phyloP scores from a whole-genome alignment of 2,113 vertebrate species.

The Gasterosteus nipponicus region DNA sequence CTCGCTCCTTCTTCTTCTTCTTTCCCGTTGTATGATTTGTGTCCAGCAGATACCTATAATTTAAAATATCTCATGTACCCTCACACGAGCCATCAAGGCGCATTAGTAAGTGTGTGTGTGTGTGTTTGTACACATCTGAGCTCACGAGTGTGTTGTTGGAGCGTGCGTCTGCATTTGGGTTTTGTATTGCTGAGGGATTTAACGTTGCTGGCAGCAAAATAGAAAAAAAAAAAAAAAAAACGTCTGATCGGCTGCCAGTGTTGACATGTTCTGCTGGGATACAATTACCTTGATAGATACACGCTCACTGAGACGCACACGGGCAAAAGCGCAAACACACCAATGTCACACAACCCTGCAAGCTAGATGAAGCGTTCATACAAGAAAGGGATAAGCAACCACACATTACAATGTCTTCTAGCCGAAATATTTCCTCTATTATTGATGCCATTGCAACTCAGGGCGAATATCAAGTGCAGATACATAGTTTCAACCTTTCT shows the following conservation, averaged over 20 bases:
- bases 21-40: conserved; percentile 13
- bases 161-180: neutral
- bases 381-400: conserved; percentile 7
- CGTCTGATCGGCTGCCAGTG: conserved; percentile 70
- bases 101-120: neutral
- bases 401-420: neutral
- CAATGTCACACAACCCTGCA: conserved; percentile 13
- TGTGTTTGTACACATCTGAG: neutral
- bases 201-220: conserved; percentile 60
- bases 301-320: conserved; percentile 23
- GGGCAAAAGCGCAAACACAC: conserved; percentile 16
- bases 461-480: neutral
- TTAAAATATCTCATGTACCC: conserved; percentile 7
- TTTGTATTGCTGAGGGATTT: conserved; percentile 53
- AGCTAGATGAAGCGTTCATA: conserved; percentile 4
- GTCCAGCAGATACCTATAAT: conserved; percentile 13
- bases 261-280: conserved; percentile 64
- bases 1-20: neutral
- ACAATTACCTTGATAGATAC: conserved; percentile 57
- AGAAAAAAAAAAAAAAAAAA: conserved; percentile 20
- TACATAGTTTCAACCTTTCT: neutral
- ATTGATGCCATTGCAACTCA: neutral
- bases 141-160: conserved; percentile 2
- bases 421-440: conserved; percentile 1
- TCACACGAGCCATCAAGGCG: conserved; percentile 25